Evolutionary conservation across 2,113 vertebrate genomes (phyloP), one percentile per base, ranked within the genome.

Genomic region (Amazona guildingii): DNA sequence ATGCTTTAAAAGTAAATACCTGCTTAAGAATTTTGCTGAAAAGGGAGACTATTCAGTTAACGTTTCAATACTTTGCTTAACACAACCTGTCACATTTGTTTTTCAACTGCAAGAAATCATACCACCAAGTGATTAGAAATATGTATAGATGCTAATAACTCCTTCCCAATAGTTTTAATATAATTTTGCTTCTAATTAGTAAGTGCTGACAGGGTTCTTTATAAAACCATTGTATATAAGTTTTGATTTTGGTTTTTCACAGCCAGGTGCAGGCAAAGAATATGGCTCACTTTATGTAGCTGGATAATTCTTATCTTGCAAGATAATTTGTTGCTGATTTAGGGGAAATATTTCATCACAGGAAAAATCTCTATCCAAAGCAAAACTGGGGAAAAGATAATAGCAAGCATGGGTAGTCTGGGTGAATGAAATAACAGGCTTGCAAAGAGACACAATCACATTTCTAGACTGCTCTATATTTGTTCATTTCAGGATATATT

Each of bases 81-180:
- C 33, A 39, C 43, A 77, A 8, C 11, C 24, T 17, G 41, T n/a
- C 18, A 52, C 0, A 2, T 75, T 84, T 72, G 5, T 18, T 11
- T 83, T 93, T 91, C 37, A 64, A 7, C 12, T 73, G 51, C 23
- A 19, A 16, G 33, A 89, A 87, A 90, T 90, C 87, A 86, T 72
- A 80, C 74, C 49, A 95, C 20, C 39, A 92, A 12, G 39, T 77
- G 37, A 93, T 77, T 85, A 90, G 67, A 95, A 96, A 88, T 94
- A 88, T 15, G 9, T 31, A 91, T 35, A 59, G 62, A 93, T 64
- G 44, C 9, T 91, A 76, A 57, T 46, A 91, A 80, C 13, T 68
- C 29, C 52, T 52, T 83, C 31, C 10, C 29, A 86, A 91, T 68
- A 90, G 37, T 95, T 96, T 97, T 81, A 93, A 92, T 69, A 37